Conservation (phyloP, 2,797 vertebrate genomes). For the Bradypodion ventrale region DNA sequence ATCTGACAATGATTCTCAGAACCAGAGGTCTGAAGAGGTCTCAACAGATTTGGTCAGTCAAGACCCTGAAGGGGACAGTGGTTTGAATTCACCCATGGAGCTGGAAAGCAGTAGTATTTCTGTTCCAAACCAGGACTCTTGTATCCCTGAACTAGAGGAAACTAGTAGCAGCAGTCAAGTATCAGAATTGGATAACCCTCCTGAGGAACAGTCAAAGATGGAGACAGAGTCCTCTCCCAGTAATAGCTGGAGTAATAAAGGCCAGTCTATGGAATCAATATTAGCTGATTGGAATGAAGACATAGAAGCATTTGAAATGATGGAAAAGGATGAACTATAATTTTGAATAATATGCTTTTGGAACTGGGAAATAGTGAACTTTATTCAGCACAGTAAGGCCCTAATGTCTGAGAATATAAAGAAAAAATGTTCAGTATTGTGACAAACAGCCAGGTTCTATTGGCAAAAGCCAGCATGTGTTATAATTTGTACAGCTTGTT, state of each 20-base stretch:
- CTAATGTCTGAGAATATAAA: conserved; percentile 50
- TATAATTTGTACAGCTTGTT: conserved; percentile 60
- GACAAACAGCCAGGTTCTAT: conserved; percentile 62
- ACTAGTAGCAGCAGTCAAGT: conserved; percentile 57
- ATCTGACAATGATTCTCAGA: conserved; percentile 74
- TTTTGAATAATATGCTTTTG: conserved; percentile 71
- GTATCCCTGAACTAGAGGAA: conserved; percentile 44
- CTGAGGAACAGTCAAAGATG: conserved; percentile 75
- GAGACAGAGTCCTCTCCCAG: conserved; percentile 72
- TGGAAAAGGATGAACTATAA: conserved; percentile 99
- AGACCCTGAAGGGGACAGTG: conserved; percentile 60
- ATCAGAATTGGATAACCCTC: conserved; percentile 65
- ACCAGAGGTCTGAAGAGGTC: conserved; percentile 60
- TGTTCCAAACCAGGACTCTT: conserved; percentile 57
- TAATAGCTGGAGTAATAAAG: conserved; percentile 75
- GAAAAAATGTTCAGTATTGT: conserved; percentile 66
- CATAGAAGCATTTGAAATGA: conserved; percentile 98
- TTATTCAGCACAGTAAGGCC: conserved; percentile 64
- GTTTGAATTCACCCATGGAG: conserved; percentile 21
- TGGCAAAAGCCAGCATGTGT: conserved; percentile 60
- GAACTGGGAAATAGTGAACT: conserved; percentile 66
- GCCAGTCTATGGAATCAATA: conserved; percentile 89
- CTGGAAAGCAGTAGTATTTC: conserved; percentile 25
- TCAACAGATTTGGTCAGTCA: conserved; percentile 55
- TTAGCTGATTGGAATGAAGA: conserved; percentile 98